Evolutionary conservation across 2,113 vertebrate species (phyloP), one percentile per base, ranked within the genome.

Genomic region (Hyla sarda): DNA sequence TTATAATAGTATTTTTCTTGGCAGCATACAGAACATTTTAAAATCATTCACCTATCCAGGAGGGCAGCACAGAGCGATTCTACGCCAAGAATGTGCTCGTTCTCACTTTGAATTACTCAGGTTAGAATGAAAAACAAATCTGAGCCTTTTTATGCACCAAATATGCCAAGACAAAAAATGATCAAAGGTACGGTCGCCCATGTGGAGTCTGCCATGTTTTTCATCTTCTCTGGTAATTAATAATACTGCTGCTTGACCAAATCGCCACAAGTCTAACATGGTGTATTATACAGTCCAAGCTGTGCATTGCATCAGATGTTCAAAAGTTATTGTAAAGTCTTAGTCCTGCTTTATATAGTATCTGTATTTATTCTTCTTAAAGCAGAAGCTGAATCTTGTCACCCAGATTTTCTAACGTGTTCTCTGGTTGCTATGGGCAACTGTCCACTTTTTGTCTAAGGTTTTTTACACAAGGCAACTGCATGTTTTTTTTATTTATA

Each of bases 1-100:
- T 82, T 87, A 87, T 82, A 87, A 87, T 87, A 80, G 85, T 87
- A 82, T 87, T 87, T 74, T 82, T 81, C 54, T 87, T 87, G 85
- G 85, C 85, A 82, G 67, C 19, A 37, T 23, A 47, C 9, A 17
- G 45, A 67, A 82, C 85, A 74, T 87, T 87, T 81, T 16, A 86
- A 86, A 86, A 72, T 80, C 34, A 82, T 87, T 87, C 85, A 82
- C 85, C 85, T 87, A 87, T 87, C 77, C 85, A 87, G 85, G 85
- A 87, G 85, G 84, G 85, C 78, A 87, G 78, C 80, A 87, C 52
- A 82, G 79, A 50, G 58, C 52, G 62, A 16, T 73, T 73, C 69
- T 62, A 82, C 71, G 85, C 85, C 85, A 87, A 82, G 85, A 87
- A 87, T 87, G 85, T 87, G 85, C 69, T 87, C 50, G 52, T 82